Conservation (phyloP, 1,140 invertebrate species). For the Ceratitis capitata region DNA sequence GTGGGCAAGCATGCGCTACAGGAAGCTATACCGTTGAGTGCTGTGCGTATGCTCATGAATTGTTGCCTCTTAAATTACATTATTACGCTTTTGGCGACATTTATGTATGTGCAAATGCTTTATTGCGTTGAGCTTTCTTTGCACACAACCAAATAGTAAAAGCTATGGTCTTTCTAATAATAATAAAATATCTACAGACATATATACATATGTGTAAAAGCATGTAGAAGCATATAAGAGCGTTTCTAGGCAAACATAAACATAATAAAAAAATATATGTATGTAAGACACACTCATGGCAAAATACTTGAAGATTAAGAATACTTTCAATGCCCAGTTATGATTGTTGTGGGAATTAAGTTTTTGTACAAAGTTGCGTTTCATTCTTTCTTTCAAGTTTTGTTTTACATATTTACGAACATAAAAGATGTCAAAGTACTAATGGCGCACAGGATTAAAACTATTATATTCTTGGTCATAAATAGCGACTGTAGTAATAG, state of each 20-base stretch:
- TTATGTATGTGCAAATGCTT: slow-evolving; percentile 63
- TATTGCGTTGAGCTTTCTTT: slow-evolving; percentile 50
- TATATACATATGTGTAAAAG: background rate
- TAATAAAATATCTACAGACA: background rate
- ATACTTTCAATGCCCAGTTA: background rate
- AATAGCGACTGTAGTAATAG: background rate
- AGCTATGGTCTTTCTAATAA: background rate
- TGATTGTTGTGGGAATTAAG: background rate
- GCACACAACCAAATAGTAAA: slow-evolving; percentile 38
- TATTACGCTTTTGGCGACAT: slow-evolving; percentile 61
- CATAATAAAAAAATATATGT: no score
- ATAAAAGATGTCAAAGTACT: background rate
- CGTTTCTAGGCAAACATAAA: no score
- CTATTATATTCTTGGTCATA: background rate
- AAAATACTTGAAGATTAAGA: background rate
- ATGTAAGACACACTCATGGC: background rate
- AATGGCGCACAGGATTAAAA: background rate
- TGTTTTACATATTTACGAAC: background rate
- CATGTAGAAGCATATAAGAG: background rate
- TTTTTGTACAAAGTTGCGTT: background rate
- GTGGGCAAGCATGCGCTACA: no score
- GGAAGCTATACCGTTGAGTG: no score
- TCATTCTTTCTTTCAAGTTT: no score
- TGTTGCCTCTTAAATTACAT: slow-evolving; percentile 55
- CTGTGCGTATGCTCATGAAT: background rate